Evolutionary conservation across 2,797 vertebrate genomes (phyloP), one percentile per base, ranked within the genome.

Genomic region (Linurgus olivaceus): DNA sequence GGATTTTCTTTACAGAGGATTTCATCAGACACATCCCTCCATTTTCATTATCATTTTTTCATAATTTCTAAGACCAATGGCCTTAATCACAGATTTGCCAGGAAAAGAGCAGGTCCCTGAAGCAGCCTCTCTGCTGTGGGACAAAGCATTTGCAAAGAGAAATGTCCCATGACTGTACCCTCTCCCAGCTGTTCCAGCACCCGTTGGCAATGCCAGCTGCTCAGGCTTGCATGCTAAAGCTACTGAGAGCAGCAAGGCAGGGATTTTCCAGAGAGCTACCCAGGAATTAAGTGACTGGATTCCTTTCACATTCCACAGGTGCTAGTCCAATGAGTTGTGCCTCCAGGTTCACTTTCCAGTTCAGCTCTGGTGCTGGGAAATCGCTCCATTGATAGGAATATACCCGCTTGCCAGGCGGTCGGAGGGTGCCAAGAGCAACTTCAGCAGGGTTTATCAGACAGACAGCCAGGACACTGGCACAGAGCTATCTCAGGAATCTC

Each of bases 201-300:
- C 81, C 7, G 0, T 0, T 21, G 87, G 62, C 5, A 18, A 55
- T 47, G 57, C 31, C 3, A 8, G 50, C 79, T 90, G 89, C 82
- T 93, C 40, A 45, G 70, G n/a, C 37, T 81, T 75, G 81, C 5
- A 8, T 35, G 72, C 78, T 86, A 75, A 83, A 93, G 37, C 45
- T 65, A 59, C 59, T 25, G 62, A 81, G 72, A 89, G 19, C 40
- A 92, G 12, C 3, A 20, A 83, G 52, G 72, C 71, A 93, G 90
- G 95, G 94, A 91, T 96, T 95, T 97, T 95, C 91, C 89, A 3
- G 80, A 84, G 62, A 76, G 51, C 59, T 94, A 78, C 58, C 44
- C 67, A 38, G 87, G 96, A 97, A 94, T 97, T 94, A 94, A 70
- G 82, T 90, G 91, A 91, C 87, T 96, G 73, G 76, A 97, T 96